Evolutionary conservation across 2,888 invertebrate genomes (phyloP), one percentile per base, ranked within the genome.

Genomic region (Lasioglossum calceatum): DNA sequence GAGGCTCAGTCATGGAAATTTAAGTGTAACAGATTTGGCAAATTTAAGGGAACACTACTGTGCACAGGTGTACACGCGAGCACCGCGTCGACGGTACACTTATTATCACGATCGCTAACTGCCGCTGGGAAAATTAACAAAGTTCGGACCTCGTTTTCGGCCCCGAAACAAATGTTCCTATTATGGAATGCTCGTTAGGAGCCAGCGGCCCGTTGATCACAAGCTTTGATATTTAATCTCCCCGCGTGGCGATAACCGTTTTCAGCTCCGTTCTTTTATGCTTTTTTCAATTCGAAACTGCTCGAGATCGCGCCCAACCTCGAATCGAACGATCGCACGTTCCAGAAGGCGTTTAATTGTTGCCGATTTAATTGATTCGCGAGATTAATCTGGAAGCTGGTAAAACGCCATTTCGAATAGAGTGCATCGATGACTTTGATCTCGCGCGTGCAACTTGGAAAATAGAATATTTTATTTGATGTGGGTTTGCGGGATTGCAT

Each of bases 91-190:
- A 36, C 61, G 27, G 61, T 64, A n/a, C 54, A 44, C 72, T 36
- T 54, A 67, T 67, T 76, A 80, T 84, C 80, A 58, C 36, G 79
- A 83, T 85, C 79, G 76, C 39, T 61, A 72, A 61, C 67, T n/a
- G 67, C 73, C 74, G 54, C 39, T 32, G 23, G 70, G 39, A 39
- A 81, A 81, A 73, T 81, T 81, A 73, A 77, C 47, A 27, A 81
- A 84, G 72, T 80, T 61, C 74, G 36, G 16, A 32, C 36, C 58
- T 19, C 54, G 70, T 79, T 70, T 67, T 44, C n/a, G 44, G 50
- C n/a, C 4, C 14, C 23, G 27, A 36, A 73, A 82, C 78, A 32
- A 79, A 75, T 47, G 75, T 70, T 54, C 74, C 54, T 39, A 74
- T 79, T 74, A 82, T 74, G 36, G 44, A 44, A 44, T 23, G 58